A percentile compares a stretch with the other conserved stretches of the same genome.
These are phyloP conservation scores for Bedellia somnulentella DNA, from an alignment of 2,888 invertebrate species.

Conservation along the genomic window DNA sequence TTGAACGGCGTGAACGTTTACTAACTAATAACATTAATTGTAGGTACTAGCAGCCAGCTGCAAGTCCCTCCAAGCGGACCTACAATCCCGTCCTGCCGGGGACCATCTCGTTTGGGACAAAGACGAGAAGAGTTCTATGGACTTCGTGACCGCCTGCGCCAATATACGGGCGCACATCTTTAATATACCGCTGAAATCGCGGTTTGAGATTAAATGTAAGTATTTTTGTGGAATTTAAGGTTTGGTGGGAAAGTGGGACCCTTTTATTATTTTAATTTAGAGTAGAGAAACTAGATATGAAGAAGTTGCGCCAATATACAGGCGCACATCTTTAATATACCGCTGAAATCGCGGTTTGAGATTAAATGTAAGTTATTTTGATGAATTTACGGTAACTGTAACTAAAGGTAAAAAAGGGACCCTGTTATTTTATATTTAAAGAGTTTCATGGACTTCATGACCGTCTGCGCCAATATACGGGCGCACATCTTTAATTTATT, in stretches of 20 bases:
- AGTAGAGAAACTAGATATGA: no score
- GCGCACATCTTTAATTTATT: slow-evolving; percentile 88
- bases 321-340: slow-evolving; percentile 86
- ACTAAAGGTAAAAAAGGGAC: no score
- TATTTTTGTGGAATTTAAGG: no score
- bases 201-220: slow-evolving; percentile 94
- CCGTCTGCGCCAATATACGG: slow-evolving; percentile 91
- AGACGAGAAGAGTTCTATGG: slow-evolving; percentile 90
- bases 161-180: slow-evolving; percentile 92
- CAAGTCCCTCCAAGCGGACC: slow-evolving; percentile 60
- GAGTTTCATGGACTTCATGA: slow-evolving; percentile 93
- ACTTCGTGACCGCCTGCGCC: slow-evolving; percentile 94
- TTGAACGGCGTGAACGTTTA: no score
- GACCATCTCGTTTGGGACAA: slow-evolving; percentile 95
- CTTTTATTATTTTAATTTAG: no score
- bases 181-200: slow-evolving; percentile 81
- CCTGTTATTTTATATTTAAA: no score
- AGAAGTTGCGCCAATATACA: slow-evolving; percentile 96
- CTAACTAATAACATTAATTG: no score
- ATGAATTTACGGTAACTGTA: no score
- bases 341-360: slow-evolving; percentile 85
- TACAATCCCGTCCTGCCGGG: slow-evolving; percentile 53
- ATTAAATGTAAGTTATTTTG: slow-evolving; percentile 91
- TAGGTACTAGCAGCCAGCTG: slow-evolving; percentile 74
- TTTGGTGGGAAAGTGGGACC: no score